Evolutionary conservation across 2,797 vertebrate species (phyloP), one percentile per base, ranked within the genome.

Genomic region (Leuciscus waleckii): DNA sequence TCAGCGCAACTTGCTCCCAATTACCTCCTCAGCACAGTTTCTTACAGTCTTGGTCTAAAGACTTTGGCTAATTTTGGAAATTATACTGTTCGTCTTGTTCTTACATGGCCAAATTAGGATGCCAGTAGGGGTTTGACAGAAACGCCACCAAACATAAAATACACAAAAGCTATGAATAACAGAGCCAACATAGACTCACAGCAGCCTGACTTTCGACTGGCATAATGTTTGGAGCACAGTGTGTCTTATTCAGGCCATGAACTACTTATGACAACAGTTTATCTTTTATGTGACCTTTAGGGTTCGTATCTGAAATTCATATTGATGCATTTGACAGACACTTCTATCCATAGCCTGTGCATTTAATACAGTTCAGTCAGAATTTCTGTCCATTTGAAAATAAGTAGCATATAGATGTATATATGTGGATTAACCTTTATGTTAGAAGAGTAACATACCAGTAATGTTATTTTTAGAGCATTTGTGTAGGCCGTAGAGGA

Each of bases 21-120:
- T 89, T 61, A 88, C 79, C 61, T 79, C 41, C 8, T 85, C 84
- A 85, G 85, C 61, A 71, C 35, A n/a, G 73, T 67, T 87, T 74
- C 90, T 91, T 86, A 87, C 29, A 78, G 7, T 19, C 1, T 81
- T 77, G 29, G 58, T 76, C 79, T n/a, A 41, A 87, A 51, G 54
- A 51, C 43, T 68, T 79, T 75, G 79, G 73, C 65, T 83, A 75
- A 87, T 88, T 70, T 86, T 88, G 82, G 54, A 85, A 71, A 35
- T 73, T 9, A 2, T 71, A 78, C 43, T 69, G 54, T 58, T n/a
- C 69, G 69, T 76, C 86, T 63, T 70, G 86, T 63, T 67, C 69
- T 16, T 23, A n/a, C 68, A n/a, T 75, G 21, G 41, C 92, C 90
- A 71, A 90, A 92, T 92, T 92, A 92, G 67, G 35, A 5, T 32